Base-by-base conservation (phyloP, 2,797 vertebrate species). In the Pseudocheirus occidentalis region DNA sequence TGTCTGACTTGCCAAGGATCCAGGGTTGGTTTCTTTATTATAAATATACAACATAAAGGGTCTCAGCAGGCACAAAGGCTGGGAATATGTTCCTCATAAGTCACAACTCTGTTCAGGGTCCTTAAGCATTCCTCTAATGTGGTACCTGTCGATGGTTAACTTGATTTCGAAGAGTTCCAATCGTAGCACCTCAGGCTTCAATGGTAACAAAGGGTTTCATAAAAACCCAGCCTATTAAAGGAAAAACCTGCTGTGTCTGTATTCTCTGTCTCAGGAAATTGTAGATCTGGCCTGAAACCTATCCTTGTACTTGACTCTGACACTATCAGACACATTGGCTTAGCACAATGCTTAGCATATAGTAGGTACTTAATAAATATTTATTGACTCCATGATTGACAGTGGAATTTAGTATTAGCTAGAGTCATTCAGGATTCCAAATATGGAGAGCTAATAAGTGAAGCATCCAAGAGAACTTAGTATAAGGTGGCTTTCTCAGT, bases 141-240 rank as follows among this genome's bases (percentile, higher is more conserved):
- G 55, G 90, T 53, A 96, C 90, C 89, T 95, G 81, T 97, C 0
- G 21, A 34, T 96, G 90, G 95, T 97, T 96, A 59, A 97, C 96
- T 96, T 92, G 93, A 95, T 97, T 98, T 98, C 93, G 92, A n/a
- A 59, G 92, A 54, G 21, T 93, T 94, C 40, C 95, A 97, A 90
- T 53, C 50, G 31, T 34, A 14, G 6, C 1, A 12, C 95, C 0
- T 0, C 56, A 53, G 95, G 94, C 28, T 0, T 46, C 81, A 46
- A 4, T 62, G 93, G 46, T 90, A 96, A 92, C 52, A 0, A 18
- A 2, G 66, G 54, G 4, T 31, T 53, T 34, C 90, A 31, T 40
- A 31, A 34, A 0, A 0, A 46, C 11, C 66, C 89, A 58, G 73
- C 53, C 91, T 59, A 53, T 93, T 93, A 91, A 21, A 91, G 93